A percentile compares a stretch with the other conserved stretches of the same genome.
These are phyloP conservation scores for Eurypyga helias DNA, from an alignment of 2,113 vertebrate genomes.

Conservation along the genomic window DNA sequence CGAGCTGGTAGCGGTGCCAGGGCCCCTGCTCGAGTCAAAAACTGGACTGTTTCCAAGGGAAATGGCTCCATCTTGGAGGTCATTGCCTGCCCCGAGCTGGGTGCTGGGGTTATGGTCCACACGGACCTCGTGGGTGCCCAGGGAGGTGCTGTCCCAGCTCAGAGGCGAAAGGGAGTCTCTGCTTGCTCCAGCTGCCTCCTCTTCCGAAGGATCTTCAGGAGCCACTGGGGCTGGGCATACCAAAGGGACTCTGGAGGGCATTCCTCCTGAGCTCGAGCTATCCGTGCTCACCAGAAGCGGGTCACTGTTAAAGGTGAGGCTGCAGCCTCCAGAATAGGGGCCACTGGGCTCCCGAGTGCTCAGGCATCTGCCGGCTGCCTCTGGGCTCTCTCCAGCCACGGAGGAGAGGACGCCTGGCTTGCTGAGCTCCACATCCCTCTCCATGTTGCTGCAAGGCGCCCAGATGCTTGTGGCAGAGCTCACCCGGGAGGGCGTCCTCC, in stretches of 20 bases:
- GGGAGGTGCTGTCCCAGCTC: not conserved
- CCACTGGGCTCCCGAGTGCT: rapidly evolving
- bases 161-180: not conserved
- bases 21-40: not conserved
- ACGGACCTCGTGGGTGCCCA: not conserved
- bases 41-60: not conserved
- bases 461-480: not conserved
- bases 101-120: not conserved
- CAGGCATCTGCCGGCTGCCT: rapidly evolving
- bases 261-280: not conserved
- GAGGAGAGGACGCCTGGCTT: not conserved
- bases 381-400: rapidly evolving
- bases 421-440: not conserved
- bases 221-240: rapidly evolving
- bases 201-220: rapidly evolving
- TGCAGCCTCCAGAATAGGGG: rapidly evolving
- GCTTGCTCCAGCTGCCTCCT: not conserved
- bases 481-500: rapidly evolving
- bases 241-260: rapidly evolving
- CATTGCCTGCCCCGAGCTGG: rapidly evolving
- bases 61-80: rapidly evolving
- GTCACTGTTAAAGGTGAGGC: not conserved
- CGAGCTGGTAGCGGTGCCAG: rapidly evolving
- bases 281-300: not conserved
- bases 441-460: rapidly evolving